These are phyloP conservation scores for Lagothrix lagotricha DNA, from an alignment of 2,797 vertebrate genomes.

Conservation along the genomic window DNA sequence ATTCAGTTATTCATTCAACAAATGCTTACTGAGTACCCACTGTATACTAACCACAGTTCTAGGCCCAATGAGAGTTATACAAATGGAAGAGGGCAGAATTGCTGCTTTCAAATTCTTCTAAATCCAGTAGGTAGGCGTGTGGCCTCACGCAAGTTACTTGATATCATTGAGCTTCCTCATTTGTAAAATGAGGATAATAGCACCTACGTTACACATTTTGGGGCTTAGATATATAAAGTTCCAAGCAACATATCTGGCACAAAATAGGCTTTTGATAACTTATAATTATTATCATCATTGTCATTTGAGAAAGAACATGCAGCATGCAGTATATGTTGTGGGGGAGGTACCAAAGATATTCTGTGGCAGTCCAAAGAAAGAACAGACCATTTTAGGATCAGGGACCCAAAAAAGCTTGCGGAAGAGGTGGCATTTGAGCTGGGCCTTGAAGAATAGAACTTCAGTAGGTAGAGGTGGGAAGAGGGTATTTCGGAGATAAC, in stretches of 20 bases:
- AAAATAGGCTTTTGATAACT: conserved; percentile 8
- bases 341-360: neutral
- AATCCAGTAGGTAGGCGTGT: neutral
- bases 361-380: conserved; percentile 21
- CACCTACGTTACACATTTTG: neutral
- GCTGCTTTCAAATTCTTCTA: neutral
- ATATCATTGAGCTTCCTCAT: neutral
- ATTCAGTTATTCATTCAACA: neutral
- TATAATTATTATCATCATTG: neutral
- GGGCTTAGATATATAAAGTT: neutral
- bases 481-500: neutral
- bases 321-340: neutral
- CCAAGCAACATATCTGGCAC: neutral
- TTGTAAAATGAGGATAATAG: neutral
- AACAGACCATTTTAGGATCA: neutral
- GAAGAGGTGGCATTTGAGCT: neutral
- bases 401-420: neutral
- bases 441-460: neutral
- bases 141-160: neutral
- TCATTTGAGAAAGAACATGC: conserved; percentile 9
- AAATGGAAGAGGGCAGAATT: neutral
- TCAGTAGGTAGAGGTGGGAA: neutral
- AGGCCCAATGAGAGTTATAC: neutral
- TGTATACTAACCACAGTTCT: neutral
- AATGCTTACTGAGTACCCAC: neutral